These are phyloP conservation scores for Habroteleia sp. DNA, from an alignment of 2,888 invertebrate species.

Conservation along the genomic window DNA sequence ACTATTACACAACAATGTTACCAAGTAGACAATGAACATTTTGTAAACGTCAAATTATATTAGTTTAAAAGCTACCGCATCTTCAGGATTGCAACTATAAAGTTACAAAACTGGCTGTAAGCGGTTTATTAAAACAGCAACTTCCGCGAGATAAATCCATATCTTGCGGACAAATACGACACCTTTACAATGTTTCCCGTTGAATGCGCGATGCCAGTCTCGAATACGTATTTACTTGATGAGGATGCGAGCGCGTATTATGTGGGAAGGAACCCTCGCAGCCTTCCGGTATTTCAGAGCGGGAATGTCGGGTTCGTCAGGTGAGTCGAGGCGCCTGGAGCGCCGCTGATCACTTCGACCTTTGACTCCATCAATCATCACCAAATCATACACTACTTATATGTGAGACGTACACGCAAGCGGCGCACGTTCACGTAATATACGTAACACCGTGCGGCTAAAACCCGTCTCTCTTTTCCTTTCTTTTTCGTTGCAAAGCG, in stretches of 20 bases:
- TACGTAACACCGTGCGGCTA: slow-evolving; percentile 67
- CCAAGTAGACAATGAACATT: slow-evolving; percentile 5
- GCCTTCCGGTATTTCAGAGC: slow-evolving; percentile 62
- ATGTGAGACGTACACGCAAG: slow-evolving; percentile 74
- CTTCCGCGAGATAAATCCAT: slow-evolving; percentile 23
- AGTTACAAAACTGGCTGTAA: background rate
- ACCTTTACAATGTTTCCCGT: slow-evolving; percentile 21
- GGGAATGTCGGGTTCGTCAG: slow-evolving; percentile 69
- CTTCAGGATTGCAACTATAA: slow-evolving; percentile 8
- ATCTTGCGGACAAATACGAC: slow-evolving; percentile 25
- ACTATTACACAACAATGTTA: too few relatives aligned
- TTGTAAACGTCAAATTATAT: slow-evolving; percentile 13
- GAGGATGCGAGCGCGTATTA: slow-evolving; percentile 37
- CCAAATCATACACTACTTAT: slow-evolving; percentile 80
- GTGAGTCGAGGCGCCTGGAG: slow-evolving; percentile 77
- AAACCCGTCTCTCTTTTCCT: slow-evolving; percentile 18
- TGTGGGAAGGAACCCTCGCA: slow-evolving; percentile 38
- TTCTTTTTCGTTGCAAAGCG: slow-evolving; percentile 24
- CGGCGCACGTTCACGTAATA: slow-evolving; percentile 75
- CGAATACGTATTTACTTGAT: slow-evolving; percentile 37
- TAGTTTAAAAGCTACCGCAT: slow-evolving; percentile 13
- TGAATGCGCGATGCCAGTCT: background rate
- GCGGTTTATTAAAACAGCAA: slow-evolving; percentile 4
- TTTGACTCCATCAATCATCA: slow-evolving; percentile 79
- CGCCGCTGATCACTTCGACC: slow-evolving; percentile 80